phyloP scores from a whole-genome alignment of 2,797 vertebrate genomes.

The Poecilia velifera region DNA sequence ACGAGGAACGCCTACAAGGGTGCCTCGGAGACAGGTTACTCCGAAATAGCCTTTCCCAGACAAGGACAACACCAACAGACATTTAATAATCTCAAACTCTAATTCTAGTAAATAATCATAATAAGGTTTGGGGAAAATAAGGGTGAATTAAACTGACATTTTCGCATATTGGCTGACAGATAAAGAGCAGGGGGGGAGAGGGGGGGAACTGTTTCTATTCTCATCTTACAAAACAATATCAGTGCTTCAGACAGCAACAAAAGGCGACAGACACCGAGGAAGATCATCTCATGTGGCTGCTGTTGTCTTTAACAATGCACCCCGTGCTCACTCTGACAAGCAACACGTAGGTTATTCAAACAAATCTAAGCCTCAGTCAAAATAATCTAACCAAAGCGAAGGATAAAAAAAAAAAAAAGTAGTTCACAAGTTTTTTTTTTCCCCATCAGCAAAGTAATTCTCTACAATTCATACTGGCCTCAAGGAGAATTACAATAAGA shows the following conservation, averaged over 20 bases:
- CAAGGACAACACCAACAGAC: neutral
- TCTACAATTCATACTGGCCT: neutral
- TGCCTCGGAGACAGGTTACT: slow-evolving; percentile 15
- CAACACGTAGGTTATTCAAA: slow-evolving; percentile 18
- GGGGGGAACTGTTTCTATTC: neutral
- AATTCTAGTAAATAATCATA: neutral
- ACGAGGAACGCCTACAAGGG: slow-evolving; percentile 16
- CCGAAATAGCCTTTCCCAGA: slow-evolving; percentile 11
- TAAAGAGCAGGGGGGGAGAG: neutral
- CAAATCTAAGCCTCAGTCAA: neutral
- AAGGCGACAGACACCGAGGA: slow-evolving; percentile 36
- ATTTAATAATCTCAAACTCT: neutral
- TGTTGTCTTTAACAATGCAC: slow-evolving; percentile 31
- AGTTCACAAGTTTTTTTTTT: neutral
- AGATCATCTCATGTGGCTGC: slow-evolving; percentile 40
- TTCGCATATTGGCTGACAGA: neutral
- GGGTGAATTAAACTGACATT: neutral
- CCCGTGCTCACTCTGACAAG: slow-evolving; percentile 32
- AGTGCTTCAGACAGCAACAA: slow-evolving; percentile 28
- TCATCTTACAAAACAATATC: slow-evolving; percentile 9
- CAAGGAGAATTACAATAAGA: neutral
- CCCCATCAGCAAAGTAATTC: neutral
- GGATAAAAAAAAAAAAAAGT: neutral
- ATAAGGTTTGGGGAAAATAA: neutral
- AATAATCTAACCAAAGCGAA: neutral